These are phyloP conservation scores for Gortyna flavago DNA, from an alignment of 2,888 invertebrate genomes.

Conservation along the genomic window DNA sequence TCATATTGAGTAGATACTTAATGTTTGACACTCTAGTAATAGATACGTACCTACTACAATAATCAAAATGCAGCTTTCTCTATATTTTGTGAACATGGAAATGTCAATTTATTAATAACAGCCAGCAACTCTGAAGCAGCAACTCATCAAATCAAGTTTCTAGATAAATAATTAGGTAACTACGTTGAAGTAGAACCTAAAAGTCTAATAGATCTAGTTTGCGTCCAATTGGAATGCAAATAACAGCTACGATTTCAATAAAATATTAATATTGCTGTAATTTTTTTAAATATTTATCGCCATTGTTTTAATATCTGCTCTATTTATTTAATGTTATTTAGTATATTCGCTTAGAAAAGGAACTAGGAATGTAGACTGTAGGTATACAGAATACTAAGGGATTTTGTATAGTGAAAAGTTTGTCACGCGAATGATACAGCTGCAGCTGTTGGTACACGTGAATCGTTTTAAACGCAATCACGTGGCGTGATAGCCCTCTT, in stretches of 20 bases:
- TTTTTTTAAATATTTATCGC: neutral
- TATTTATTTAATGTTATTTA: neutral
- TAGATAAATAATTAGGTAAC: neutral
- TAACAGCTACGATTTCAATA: neutral
- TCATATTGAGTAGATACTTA: neutral
- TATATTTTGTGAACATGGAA: neutral
- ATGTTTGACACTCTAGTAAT: neutral
- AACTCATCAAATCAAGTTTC: neutral
- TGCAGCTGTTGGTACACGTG: conserved; percentile 60
- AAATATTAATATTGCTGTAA: neutral
- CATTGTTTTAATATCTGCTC: neutral
- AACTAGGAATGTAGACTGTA: neutral
- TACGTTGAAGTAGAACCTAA: neutral
- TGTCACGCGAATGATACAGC: conserved; percentile 38
- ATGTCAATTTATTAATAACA: neutral
- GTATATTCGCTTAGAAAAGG: neutral
- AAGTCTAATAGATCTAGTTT: neutral
- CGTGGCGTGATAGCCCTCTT: conserved; percentile 70
- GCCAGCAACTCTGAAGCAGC: too few species aligned
- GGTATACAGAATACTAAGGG: neutral
- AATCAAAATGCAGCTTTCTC: neutral
- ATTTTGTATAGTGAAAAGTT: conserved; percentile 11
- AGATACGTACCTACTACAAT: neutral
- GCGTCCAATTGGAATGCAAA: neutral
- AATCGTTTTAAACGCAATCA: conserved; percentile 58